A percentile compares a stretch with the other conserved stretches of the same genome.
phyloP scores from a whole-genome alignment of 2,113 vertebrate species.

The Crotalus helleri region DNA sequence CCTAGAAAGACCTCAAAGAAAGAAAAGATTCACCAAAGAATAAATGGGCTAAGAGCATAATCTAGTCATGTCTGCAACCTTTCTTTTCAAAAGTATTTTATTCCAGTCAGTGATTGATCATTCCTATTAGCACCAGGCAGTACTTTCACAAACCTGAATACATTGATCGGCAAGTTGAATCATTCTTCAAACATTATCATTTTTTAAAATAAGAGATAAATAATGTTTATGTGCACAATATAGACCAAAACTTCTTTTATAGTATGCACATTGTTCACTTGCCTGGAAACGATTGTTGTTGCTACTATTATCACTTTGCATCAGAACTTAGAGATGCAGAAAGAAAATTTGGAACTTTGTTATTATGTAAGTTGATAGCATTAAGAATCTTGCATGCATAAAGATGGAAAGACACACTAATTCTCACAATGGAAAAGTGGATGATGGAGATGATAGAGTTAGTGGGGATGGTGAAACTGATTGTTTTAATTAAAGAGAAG shows the following conservation, averaged over 20 bases:
- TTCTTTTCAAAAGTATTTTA: neutral
- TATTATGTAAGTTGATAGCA: neutral
- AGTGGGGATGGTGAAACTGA: neutral
- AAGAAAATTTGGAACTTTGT: neutral
- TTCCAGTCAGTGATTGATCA: neutral
- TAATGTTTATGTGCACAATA: neutral
- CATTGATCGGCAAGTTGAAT: neutral
- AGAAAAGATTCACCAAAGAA: neutral
- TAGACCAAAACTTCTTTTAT: neutral
- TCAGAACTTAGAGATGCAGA: neutral
- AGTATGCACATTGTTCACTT: neutral
- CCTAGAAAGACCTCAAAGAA: neutral
- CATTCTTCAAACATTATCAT: neutral
- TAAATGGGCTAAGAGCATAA: neutral
- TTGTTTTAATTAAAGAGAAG: neutral
- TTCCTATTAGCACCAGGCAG: neutral
- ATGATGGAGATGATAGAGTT: neutral
- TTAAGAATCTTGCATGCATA: neutral
- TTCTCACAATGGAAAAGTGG: neutral
- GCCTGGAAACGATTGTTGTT: neutral
- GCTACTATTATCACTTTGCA: neutral
- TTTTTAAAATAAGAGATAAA: neutral
- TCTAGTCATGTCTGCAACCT: neutral
- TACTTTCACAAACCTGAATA: neutral
- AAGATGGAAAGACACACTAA: neutral